These are phyloP conservation scores for Cloeon dipterum DNA, from an alignment of 2,888 invertebrate species.

Conservation along the genomic window DNA sequence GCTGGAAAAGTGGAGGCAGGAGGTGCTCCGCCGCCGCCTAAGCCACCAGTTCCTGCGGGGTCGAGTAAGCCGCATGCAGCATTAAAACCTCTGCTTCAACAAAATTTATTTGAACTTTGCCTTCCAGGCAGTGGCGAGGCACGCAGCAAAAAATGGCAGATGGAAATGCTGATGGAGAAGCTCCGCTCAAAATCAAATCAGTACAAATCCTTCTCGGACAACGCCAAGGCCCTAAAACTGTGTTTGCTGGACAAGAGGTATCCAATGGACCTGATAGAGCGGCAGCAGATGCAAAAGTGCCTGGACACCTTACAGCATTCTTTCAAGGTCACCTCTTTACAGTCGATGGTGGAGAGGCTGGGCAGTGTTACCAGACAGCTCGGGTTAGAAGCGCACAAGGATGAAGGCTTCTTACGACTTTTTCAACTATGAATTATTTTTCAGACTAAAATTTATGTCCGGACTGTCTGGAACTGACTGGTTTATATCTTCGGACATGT, in stretches of 20 bases:
- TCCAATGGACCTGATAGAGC: conserved; percentile 64
- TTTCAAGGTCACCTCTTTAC: conserved; percentile 76
- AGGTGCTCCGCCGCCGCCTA: not conserved
- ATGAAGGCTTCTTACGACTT: not conserved
- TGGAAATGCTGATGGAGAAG: conserved; percentile 80
- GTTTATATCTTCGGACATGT: conserved; percentile 91
- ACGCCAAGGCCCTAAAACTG: conserved; percentile 67
- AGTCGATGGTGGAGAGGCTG: conserved; percentile 76
- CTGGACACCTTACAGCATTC: conserved; percentile 81
- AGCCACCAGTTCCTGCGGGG: too few relatives aligned
- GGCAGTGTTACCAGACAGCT: conserved; percentile 79
- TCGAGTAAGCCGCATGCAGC: too few relatives aligned
- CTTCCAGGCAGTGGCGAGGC: too few relatives aligned
- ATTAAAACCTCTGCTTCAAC: too few relatives aligned
- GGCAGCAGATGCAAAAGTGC: conserved; percentile 69
- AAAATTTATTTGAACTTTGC: too few relatives aligned
- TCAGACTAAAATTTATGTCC: conserved; percentile 64
- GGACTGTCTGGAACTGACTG: conserved; percentile 58
- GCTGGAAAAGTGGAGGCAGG: not conserved
- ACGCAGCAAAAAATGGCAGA: conserved; percentile 54
- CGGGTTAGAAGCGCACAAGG: conserved; percentile 28
- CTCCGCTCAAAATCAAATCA: conserved; percentile 62
- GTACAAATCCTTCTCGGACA: conserved; percentile 60
- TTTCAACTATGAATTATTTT: conserved; percentile 7
- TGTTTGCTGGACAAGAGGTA: conserved; percentile 64